Evolutionary conservation across 1,140 invertebrate genomes (phyloP).

Genomic region (Penaeus chinensis): DNA sequence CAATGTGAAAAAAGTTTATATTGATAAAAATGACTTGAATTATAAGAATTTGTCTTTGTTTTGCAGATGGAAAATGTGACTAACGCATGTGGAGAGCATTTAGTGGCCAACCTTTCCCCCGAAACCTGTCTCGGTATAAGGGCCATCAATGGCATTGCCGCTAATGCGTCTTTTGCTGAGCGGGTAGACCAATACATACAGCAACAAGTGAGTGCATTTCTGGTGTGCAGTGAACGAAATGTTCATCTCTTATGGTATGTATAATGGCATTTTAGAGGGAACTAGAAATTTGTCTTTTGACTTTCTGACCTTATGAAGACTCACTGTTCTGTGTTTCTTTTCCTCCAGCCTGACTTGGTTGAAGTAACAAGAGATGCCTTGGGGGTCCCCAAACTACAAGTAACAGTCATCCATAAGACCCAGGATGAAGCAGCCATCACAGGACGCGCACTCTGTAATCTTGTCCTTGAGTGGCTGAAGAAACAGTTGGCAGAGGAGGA

Average conservation of each 20-base stretch:
- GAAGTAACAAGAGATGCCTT: conserved; percentile 69
- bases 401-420: conserved; percentile 77
- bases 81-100: conserved; percentile 77
- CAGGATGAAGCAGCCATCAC: conserved; percentile 74
- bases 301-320: not conserved
- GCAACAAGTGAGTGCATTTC: conserved; percentile 73
- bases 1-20: not conserved
- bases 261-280: too few relatives aligned
- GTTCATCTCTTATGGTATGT: too few relatives aligned
- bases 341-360: conserved; percentile 54
- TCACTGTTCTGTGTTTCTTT: not conserved
- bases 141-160: conserved; percentile 76
- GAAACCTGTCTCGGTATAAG: conserved; percentile 80
- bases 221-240: too few relatives aligned
- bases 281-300: too few relatives aligned
- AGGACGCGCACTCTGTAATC: conserved; percentile 74
- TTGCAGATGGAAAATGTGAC: conserved; percentile 77
- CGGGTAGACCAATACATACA: conserved; percentile 80
- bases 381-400: conserved; percentile 75
- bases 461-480: conserved; percentile 79
- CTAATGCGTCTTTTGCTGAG: conserved; percentile 74
- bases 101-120: conserved; percentile 77
- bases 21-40: not conserved
- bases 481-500: conserved; percentile 71
- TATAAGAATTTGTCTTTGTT: not conserved